phyloP scores from a whole-genome alignment of 2,888 invertebrate species.

The Cancer borealis region DNA sequence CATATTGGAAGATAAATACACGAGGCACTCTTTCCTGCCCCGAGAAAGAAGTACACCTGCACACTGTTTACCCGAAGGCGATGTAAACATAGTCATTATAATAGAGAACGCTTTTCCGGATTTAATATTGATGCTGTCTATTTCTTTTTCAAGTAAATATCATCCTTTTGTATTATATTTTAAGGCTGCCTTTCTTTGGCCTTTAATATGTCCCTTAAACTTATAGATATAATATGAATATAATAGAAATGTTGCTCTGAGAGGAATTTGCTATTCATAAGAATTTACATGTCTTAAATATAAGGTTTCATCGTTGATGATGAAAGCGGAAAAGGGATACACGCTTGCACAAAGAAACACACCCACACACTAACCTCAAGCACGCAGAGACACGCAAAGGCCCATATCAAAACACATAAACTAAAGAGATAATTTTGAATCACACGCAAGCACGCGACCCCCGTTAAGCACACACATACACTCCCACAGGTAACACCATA shows the following conservation, averaged over 20 bases:
- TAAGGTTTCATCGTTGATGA: neutral
- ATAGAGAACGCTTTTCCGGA: neutral
- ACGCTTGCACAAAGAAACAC: constrained; percentile 6
- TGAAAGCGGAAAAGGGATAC: constrained; percentile 24
- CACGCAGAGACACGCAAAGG: constrained; percentile 29
- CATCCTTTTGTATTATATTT: neutral
- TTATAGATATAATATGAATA: neutral
- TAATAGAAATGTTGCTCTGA: neutral
- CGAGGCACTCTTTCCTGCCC: neutral
- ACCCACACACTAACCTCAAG: constrained; percentile 24
- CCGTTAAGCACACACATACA: neutral
- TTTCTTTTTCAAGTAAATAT: neutral
- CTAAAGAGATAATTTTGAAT: constrained; percentile 40
- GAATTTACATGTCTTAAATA: neutral
- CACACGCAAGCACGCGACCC: constrained; percentile 11
- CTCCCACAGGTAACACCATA: neutral
- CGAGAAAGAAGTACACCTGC: neutral
- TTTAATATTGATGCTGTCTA: neutral
- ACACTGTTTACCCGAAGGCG: neutral
- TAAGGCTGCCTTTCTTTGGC: neutral
- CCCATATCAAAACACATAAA: constrained; percentile 37
- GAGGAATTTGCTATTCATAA: neutral
- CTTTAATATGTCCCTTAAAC: neutral
- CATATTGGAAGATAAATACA: neutral
- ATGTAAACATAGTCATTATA: neutral